These are phyloP conservation scores for Cordilura impudica DNA, from an alignment of 2,888 invertebrate genomes.

Conservation along the genomic window DNA sequence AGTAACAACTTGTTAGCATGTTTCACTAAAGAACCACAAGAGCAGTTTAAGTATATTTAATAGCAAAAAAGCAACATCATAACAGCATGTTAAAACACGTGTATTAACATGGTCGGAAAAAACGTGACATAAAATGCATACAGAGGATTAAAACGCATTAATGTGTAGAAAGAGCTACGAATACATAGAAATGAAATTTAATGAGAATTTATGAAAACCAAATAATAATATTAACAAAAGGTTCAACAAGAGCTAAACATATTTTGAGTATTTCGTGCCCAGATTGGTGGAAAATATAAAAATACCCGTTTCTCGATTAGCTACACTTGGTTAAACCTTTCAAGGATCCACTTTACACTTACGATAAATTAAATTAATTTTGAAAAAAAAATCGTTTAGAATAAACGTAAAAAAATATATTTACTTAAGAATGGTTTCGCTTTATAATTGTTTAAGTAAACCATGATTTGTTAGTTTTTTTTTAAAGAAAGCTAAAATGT, in stretches of 20 bases:
- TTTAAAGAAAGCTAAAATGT: background rate
- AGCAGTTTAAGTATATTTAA: slow-evolving; percentile 29
- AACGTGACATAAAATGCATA: slow-evolving; percentile 57
- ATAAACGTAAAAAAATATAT: background rate
- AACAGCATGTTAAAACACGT: slow-evolving; percentile 56
- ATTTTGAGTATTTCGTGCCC: no score
- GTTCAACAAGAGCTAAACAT: slow-evolving; percentile 3
- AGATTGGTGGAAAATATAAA: background rate
- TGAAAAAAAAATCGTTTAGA: slow-evolving; percentile 9
- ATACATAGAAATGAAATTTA: slow-evolving; percentile 23
- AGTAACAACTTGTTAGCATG: slow-evolving; percentile 55
- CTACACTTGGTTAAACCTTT: background rate
- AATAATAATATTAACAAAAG: background rate
- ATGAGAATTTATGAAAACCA: slow-evolving; percentile 24
- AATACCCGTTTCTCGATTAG: background rate
- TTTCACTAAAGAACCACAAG: slow-evolving; percentile 41
- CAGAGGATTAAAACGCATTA: slow-evolving; percentile 55
- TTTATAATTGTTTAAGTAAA: slow-evolving; percentile 41
- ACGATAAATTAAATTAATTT: slow-evolving; percentile 42
- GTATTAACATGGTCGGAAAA: slow-evolving; percentile 39
- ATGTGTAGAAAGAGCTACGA: slow-evolving; percentile 17
- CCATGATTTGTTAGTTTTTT: slow-evolving; percentile 3
- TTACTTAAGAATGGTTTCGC: background rate
- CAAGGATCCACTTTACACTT: background rate
- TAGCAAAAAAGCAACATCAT: slow-evolving; percentile 20